Base-by-base conservation (phyloP, 2,797 vertebrate genomes). In the Manis crassicaudata region DNA sequence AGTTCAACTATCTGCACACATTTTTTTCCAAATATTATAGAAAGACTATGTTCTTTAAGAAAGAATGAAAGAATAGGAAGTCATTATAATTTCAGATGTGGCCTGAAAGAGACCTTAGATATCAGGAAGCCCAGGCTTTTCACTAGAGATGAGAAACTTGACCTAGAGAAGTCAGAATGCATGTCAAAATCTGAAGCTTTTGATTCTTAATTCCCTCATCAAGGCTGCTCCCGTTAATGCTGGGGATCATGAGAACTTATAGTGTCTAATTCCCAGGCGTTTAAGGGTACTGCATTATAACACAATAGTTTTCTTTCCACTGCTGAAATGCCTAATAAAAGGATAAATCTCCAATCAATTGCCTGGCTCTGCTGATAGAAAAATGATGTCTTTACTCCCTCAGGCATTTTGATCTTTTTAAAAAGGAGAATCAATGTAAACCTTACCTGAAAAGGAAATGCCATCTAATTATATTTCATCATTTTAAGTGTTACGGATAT, bases 381-480 rank as follows among this genome's bases (percentile, higher is more conserved):
- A 89, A 92, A 72, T 40, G 35, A 70, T 9, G 20, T 18, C 63
- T 90, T 81, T 80, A 65, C 20, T 92, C 50, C 37, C 32, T 76
- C 68, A 68, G 17, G 87, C 6, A 16, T 46, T 76, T 32, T 7
- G 13, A 72, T 92, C 54, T n/a, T 65, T 94, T 43, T 13, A 46
- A 88, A 94, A 63, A 46, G 29, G 18, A 86, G 29, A 76, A 81
- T 90, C 46, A 18, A 18, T 81, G 17, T 46, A 92, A 82, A 73
- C 27, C 46, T 84, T 63, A 35, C 4, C 29, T 73, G 21, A 20
- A 84, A 93, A 68, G n/a, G 37, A 95, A 97, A 88, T 88, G 20
- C 40, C 90, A 90, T n/a, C 60, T 25, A 94, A 76, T 92, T 90
- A 60, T 43, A 88, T 56, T 77, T 77, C 54, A 56, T 70, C 25